Base-by-base conservation (phyloP, 35 echinoderm and acorn worm species). In the Ophioderma brevispina region DNA sequence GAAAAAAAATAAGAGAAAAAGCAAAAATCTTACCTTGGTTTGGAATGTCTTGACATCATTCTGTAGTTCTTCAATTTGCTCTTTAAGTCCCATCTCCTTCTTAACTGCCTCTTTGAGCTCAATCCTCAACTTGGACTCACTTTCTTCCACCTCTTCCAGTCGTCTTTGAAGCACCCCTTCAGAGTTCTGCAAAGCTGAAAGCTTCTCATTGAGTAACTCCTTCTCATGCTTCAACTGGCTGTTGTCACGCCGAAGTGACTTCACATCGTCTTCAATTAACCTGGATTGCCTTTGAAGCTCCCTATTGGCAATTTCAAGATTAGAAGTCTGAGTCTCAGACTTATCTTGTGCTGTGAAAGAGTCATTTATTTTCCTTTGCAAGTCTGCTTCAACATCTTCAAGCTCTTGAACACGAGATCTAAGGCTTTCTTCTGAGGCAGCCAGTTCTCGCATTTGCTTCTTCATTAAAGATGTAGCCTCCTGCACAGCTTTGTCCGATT, bases 221-320 rank as follows among this genome's bases (percentile, higher is more conserved):
- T 95, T 92, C 75, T 95, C 94, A 46, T 75, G 94, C 64, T 81
- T 95, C 77, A 95, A 39, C 55, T 89, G 89, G 39, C 80, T 38
- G 23, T 89, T 89, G 42, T 95, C 94, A 78, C 78, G 64, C 32
- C 82, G 84, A 40, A 92, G 18, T 41, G 92, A 52, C 81, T 91
- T 95, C 14, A 59, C 84, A 31, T 49, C 31, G 35, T 94, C 92
- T 82, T 94, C 92, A 13, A 70, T 21, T 32, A 33, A 50, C 39
- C 86, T 41, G 63, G 40, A 36, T 41, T 94, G 79, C 43, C 75
- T 89, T 76, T 94, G 77, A 52, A 88, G 77, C 23, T 89, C 92
- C 52, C 39, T 35, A 49, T 89, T 89, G 75, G 56, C 34, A 17
- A 80, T 42, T 43, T 87, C 93, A 64, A 95, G 79, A 52, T 91